phyloP scores from a whole-genome alignment of 2,888 invertebrate genomes.

The Cephus pulcher region DNA sequence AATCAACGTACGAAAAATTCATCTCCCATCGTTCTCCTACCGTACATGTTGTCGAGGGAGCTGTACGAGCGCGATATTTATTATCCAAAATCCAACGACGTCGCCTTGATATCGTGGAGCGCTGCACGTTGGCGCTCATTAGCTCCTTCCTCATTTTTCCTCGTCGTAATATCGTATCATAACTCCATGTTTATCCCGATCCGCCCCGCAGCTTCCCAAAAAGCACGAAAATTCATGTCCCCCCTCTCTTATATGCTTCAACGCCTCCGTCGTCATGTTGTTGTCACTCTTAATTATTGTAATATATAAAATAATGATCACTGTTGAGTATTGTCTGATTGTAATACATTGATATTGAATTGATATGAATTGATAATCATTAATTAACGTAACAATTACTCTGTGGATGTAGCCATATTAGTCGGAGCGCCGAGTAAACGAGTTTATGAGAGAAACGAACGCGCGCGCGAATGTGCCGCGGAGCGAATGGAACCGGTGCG shows the following conservation, averaged over 20 bases:
- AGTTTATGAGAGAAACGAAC: constrained; percentile 22
- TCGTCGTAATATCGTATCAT: constrained; percentile 30
- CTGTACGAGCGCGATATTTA: not conserved
- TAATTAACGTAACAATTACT: constrained; percentile 60
- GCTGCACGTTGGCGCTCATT: not conserved
- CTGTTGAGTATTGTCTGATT: constrained; percentile 67
- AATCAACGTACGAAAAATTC: not conserved
- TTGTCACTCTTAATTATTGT: constrained; percentile 67
- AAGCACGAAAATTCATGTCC: constrained; percentile 11
- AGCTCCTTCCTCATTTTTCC: constrained; percentile 14
- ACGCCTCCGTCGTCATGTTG: constrained; percentile 67
- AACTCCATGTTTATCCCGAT: constrained; percentile 16
- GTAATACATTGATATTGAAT: constrained; percentile 67
- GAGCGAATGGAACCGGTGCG: constrained; percentile 42
- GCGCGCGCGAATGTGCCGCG: constrained; percentile 30
- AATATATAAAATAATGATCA: constrained; percentile 66
- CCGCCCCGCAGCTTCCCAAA: constrained; percentile 9
- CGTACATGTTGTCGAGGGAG: not conserved
- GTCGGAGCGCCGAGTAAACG: constrained; percentile 28
- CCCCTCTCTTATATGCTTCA: constrained; percentile 53
- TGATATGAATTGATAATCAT: constrained; percentile 67
- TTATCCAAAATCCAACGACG: not conserved
- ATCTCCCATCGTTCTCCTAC: not conserved
- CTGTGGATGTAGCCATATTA: constrained; percentile 56
- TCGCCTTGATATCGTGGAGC: not conserved